A percentile compares a stretch with the other conserved stretches of the same genome.
phyloP scores from a whole-genome alignment of 1,140 invertebrate genomes.

The Pseudomyrmex concolor region DNA sequence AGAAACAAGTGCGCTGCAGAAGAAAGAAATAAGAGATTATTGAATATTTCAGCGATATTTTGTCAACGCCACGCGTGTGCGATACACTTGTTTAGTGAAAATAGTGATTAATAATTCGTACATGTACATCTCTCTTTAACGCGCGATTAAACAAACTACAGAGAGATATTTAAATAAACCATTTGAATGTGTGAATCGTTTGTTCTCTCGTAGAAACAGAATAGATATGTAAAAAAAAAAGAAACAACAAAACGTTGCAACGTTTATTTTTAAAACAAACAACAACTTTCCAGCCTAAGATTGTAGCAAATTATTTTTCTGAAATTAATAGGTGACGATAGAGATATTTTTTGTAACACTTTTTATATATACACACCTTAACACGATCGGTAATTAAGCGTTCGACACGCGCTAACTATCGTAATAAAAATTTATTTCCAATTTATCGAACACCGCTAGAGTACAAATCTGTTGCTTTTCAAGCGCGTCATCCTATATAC shows the following conservation, averaged over 20 bases:
- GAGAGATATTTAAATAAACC: neutral
- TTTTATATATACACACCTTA: neutral
- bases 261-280: conserved; percentile 11
- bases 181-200: neutral
- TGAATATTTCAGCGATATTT: neutral
- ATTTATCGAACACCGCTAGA: neutral
- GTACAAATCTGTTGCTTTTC: neutral
- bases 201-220: neutral
- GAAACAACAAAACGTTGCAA: neutral
- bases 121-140: neutral
- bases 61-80: neutral
- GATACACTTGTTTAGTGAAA: neutral
- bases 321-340: neutral
- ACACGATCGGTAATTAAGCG: neutral
- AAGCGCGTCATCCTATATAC: neutral
- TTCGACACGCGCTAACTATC: neutral
- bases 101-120: neutral
- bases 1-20: neutral
- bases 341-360: conserved; percentile 4
- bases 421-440: neutral
- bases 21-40: neutral
- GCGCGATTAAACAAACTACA: too few relatives aligned
- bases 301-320: conserved; percentile 8
- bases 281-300: neutral
- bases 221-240: neutral